These are phyloP conservation scores for Willisornis vidua DNA, from an alignment of 2,113 vertebrate genomes.

Conservation along the genomic window DNA sequence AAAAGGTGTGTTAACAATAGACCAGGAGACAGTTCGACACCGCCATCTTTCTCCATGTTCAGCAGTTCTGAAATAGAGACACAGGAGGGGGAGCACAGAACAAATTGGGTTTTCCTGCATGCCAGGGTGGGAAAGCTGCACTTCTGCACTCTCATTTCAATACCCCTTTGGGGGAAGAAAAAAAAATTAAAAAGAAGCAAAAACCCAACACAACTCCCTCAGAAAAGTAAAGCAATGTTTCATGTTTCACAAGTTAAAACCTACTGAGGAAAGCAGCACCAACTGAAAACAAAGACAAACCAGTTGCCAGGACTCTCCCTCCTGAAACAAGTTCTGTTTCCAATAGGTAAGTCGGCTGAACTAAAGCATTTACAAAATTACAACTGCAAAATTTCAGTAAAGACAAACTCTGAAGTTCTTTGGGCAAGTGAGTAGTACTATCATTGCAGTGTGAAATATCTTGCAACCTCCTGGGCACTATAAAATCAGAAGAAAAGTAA, in stretches of 20 bases:
- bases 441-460: neutral
- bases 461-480: neutral
- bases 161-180: neutral
- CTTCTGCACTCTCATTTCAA: neutral
- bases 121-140: neutral
- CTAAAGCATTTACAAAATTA: neutral
- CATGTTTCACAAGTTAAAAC: neutral
- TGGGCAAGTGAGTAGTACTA: neutral
- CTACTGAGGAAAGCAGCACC: neutral
- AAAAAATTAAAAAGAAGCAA: neutral
- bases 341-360: neutral
- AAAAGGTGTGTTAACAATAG: neutral
- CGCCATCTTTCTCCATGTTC: neutral
- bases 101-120: neutral
- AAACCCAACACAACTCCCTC: neutral
- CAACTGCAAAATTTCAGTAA: neutral
- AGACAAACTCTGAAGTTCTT: neutral
- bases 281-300: neutral
- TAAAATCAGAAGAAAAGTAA: neutral
- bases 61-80: neutral
- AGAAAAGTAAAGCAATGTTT: neutral
- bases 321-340: neutral
- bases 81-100: neutral
- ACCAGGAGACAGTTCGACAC: neutral
- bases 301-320: neutral